Conservation (phyloP, 2,888 invertebrate species). For the Scaptomyza tumidula region DNA sequence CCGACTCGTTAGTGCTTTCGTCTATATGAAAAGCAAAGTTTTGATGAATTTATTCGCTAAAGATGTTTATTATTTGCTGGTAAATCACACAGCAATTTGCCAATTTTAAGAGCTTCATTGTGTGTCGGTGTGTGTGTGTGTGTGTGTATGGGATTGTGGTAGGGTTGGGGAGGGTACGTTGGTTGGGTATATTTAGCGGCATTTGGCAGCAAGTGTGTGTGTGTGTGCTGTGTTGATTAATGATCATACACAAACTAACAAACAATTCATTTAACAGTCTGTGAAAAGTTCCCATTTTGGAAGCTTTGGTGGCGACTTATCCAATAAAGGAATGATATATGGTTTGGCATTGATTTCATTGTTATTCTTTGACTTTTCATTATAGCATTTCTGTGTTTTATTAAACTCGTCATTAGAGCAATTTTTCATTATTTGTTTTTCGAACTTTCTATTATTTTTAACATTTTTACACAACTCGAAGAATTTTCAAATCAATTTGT, state of each 20-base stretch:
- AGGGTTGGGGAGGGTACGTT: constrained; percentile 2
- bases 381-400: neutral
- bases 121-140: constrained; percentile 7
- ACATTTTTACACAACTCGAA: constrained; percentile 4
- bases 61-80: constrained; percentile 81
- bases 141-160: neutral
- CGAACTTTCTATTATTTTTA: neutral
- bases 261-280: constrained; percentile 53
- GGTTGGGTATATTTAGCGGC: constrained; percentile 40
- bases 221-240: constrained; percentile 70
- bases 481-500: constrained; percentile 49
- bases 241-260: constrained; percentile 64
- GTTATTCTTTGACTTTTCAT: neutral
- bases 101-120: constrained; percentile 68
- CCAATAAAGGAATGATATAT: neutral
- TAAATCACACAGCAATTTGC: constrained; percentile 81
- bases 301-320: neutral
- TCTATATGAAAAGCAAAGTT: constrained; percentile 70
- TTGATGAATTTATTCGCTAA: constrained; percentile 81
- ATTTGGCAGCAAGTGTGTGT: constrained; percentile 35
- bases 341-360: constrained; percentile 2
- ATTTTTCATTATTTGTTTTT: constrained; percentile 1
- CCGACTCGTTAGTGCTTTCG: constrained; percentile 67
- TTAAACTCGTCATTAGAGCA: neutral
- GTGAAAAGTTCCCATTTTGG: constrained; percentile 36